Conservation (phyloP, 2,113 vertebrate genomes). For the Dromiciops gliroides region DNA sequence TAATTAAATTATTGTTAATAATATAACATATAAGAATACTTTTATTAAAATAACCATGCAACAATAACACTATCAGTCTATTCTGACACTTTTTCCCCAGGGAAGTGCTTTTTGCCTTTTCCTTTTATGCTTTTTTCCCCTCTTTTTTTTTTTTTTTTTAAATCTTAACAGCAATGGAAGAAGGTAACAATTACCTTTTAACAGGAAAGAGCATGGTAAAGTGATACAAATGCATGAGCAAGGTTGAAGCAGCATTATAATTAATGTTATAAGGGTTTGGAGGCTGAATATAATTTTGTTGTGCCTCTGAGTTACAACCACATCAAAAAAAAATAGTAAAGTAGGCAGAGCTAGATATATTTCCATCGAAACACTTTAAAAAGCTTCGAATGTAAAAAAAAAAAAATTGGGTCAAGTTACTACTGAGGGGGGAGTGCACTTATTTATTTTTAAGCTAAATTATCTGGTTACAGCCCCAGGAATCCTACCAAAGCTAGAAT, state of each 20-base stretch:
- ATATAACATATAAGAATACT: constrained; percentile 88
- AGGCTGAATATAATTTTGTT: constrained; percentile 76
- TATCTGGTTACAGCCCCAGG: constrained; percentile 90
- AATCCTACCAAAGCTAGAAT: constrained; percentile 96
- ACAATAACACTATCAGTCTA: constrained; percentile 87
- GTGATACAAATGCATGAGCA: constrained; percentile 84
- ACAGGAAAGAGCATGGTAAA: constrained; percentile 86
- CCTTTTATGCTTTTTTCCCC: constrained; percentile 84
- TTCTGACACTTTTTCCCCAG: constrained; percentile 83
- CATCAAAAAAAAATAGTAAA: constrained; percentile 77
- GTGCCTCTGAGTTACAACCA: constrained; percentile 80
- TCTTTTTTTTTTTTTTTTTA: constrained; percentile 80
- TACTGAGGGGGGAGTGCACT: constrained; percentile 93
- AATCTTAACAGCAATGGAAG: constrained; percentile 86
- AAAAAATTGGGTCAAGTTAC: constrained; percentile 82
- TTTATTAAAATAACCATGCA: constrained; percentile 87
- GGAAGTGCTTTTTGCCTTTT: constrained; percentile 81
- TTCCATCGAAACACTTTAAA: constrained; percentile 81
- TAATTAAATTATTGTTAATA: constrained; percentile 91
- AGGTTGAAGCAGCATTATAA: constrained; percentile 83
- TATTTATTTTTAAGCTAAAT: constrained; percentile 87
- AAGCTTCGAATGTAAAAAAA: constrained; percentile 84
- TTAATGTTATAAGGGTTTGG: constrained; percentile 74
- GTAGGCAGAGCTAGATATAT: constrained; percentile 85
- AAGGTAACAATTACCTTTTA: constrained; percentile 84